Evolutionary conservation across 2,113 vertebrate species (phyloP).

Genomic region (Boulengeromyrus knoepffleri): DNA sequence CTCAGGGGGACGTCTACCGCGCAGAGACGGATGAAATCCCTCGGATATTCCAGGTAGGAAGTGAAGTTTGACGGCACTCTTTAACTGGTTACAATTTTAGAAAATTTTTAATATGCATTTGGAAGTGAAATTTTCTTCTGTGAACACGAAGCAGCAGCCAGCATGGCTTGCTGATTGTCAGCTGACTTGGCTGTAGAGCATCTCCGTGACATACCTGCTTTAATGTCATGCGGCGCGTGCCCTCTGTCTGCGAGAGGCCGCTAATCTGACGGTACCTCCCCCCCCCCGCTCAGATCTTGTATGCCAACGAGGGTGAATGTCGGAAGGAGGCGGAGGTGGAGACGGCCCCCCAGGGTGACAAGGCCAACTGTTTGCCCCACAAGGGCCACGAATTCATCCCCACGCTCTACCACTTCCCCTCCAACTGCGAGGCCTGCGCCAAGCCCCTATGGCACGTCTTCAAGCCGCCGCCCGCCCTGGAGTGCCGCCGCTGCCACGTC

Average conservation of each 20-base stretch:
- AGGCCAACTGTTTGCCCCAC: constrained; percentile 88
- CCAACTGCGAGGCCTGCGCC: constrained; percentile 96
- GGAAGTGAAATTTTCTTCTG: neutral
- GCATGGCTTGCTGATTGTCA: neutral
- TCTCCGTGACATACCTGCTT: neutral
- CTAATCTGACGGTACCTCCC: neutral
- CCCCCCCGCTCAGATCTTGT: constrained; percentile 72
- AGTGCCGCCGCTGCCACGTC: constrained; percentile 93
- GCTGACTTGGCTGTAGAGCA: neutral
- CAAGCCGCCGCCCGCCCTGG: constrained; percentile 89
- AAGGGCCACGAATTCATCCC: constrained; percentile 99
- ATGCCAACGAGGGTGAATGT: constrained; percentile 97
- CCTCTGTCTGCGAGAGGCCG: neutral
- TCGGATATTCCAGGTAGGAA: constrained; percentile 91
- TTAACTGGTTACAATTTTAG: neutral
- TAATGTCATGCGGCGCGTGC: neutral
- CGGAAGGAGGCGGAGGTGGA: constrained; percentile 89
- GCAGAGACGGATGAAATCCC: constrained; percentile 97
- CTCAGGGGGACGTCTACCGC: constrained; percentile 96
- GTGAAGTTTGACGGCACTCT: neutral
- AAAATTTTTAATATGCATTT: neutral
- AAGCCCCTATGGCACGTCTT: constrained; percentile 98
- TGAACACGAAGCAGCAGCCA: neutral
- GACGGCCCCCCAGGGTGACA: constrained; percentile 79
- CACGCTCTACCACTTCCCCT: constrained; percentile 94